A percentile compares a stretch with the other conserved stretches of the same genome.
phyloP scores from a whole-genome alignment of 2,797 vertebrate genomes.

The Cynopterus sphinx region DNA sequence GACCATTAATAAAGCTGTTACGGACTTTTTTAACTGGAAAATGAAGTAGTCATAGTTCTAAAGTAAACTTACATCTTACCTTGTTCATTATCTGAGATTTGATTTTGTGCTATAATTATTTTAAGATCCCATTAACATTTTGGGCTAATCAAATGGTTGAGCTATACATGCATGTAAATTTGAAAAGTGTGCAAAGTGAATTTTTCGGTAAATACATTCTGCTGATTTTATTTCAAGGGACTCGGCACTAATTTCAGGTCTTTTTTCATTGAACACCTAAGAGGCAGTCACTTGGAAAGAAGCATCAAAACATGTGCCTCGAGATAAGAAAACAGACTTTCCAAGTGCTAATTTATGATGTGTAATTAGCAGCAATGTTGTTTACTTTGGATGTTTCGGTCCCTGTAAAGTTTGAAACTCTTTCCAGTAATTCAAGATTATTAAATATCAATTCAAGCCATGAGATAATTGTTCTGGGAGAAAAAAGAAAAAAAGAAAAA shows the following conservation, averaged over 20 bases:
- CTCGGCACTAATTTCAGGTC: background rate
- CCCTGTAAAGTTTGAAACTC: slow-evolving; percentile 33
- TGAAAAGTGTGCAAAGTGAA: background rate
- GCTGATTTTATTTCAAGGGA: background rate
- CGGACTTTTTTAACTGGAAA: slow-evolving; percentile 60
- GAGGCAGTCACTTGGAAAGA: slow-evolving; percentile 35
- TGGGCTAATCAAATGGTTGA: slow-evolving; percentile 21
- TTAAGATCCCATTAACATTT: slow-evolving; percentile 61
- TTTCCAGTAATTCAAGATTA: slow-evolving; percentile 36
- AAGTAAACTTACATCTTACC: slow-evolving; percentile 54
- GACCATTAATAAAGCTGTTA: slow-evolving; percentile 16
- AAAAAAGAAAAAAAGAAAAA: background rate
- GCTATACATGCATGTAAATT: slow-evolving; percentile 15
- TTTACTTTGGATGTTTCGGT: slow-evolving; percentile 37
- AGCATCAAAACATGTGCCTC: slow-evolving; percentile 52
- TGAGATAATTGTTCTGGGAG: background rate
- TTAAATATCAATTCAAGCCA: slow-evolving; percentile 46
- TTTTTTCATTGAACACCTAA: slow-evolving; percentile 42
- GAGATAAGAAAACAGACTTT: slow-evolving; percentile 61
- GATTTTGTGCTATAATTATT: slow-evolving; percentile 65
- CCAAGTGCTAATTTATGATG: slow-evolving; percentile 60
- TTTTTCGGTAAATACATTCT: slow-evolving; percentile 42
- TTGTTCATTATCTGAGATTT: slow-evolving; percentile 62
- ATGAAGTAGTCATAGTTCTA: slow-evolving; percentile 34
- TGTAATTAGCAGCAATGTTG: slow-evolving; percentile 58